Conservation (phyloP, 2,113 vertebrate species). For the Mobula birostris region DNA sequence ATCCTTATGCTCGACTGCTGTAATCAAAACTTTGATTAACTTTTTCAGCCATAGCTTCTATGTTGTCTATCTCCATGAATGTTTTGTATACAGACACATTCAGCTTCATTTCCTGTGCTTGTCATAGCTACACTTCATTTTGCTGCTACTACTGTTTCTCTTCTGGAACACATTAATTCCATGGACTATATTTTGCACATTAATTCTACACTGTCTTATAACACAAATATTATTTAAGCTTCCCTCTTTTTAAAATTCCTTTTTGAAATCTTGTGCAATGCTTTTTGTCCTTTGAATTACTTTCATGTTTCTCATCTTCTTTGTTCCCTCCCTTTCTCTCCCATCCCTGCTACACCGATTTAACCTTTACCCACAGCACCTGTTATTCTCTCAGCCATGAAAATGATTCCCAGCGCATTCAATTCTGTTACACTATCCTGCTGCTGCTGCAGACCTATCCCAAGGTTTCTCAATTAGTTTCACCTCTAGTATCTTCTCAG, state of each 20-base stretch:
- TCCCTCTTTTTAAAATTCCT: not conserved
- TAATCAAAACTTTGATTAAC: slow-evolving; percentile 1
- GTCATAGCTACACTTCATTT: not conserved
- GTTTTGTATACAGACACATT: not conserved
- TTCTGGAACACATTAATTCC: not conserved
- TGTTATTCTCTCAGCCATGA: not conserved
- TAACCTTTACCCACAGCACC: not conserved
- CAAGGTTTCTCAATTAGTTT: not conserved
- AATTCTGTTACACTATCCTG: not conserved
- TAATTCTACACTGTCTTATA: not conserved
- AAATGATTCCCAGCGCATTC: not conserved
- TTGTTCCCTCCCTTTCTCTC: not conserved
- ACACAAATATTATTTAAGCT: not conserved
- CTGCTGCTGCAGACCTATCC: not conserved
- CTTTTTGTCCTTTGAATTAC: not conserved
- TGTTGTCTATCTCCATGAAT: not conserved
- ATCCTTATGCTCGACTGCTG: not conserved
- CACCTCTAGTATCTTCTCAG: not conserved
- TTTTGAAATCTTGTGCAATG: not conserved
- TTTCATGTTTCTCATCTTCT: not conserved
- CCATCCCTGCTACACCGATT: not conserved
- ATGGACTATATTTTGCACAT: not conserved
- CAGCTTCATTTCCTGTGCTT: not conserved
- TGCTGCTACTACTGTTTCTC: not conserved
- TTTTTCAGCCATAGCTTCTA: not conserved